phyloP scores from a whole-genome alignment of 2,797 vertebrate species.

The Enteromius thamalakanensis region DNA sequence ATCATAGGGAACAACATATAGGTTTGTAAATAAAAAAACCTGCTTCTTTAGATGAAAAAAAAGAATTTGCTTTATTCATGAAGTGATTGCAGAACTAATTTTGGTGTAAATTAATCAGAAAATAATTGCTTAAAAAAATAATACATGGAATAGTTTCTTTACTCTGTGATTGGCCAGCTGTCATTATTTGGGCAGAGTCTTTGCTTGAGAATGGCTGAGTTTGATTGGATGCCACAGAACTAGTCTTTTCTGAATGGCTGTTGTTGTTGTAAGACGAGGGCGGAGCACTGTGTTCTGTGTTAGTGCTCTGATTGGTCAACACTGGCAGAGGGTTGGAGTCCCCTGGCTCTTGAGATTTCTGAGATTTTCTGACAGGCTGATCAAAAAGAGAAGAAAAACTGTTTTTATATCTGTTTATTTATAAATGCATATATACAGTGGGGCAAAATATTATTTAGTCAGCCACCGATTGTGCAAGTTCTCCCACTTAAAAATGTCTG shows the following conservation, averaged over 20 bases:
- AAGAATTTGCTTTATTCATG: not conserved
- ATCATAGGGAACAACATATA: not conserved
- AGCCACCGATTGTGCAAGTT: too few relatives aligned
- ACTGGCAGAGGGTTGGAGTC: constrained; percentile 71
- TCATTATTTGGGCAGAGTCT: constrained; percentile 50
- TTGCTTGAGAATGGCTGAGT: constrained; percentile 45
- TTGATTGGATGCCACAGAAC: constrained; percentile 24
- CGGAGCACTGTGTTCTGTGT: constrained; percentile 42
- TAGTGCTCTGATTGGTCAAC: constrained; percentile 49
- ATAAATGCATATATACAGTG: not conserved
- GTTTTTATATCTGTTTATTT: not conserved
- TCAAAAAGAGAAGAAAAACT: constrained; percentile 22
- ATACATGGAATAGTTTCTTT: not conserved
- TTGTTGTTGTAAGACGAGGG: constrained; percentile 52
- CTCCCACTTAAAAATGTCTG: too few relatives aligned
- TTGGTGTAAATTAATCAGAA: not conserved
- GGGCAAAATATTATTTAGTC: too few relatives aligned
- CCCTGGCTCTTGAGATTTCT: constrained; percentile 74
- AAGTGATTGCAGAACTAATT: not conserved
- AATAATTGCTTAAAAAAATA: not conserved
- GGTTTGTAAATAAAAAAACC: not conserved
- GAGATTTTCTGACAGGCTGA: constrained; percentile 73
- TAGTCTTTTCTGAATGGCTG: constrained; percentile 58
- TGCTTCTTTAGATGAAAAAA: not conserved
- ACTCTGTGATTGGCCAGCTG: constrained; percentile 47